These are phyloP conservation scores for Limnephilus lunatus DNA, from an alignment of 2,888 invertebrate species.

Conservation along the genomic window DNA sequence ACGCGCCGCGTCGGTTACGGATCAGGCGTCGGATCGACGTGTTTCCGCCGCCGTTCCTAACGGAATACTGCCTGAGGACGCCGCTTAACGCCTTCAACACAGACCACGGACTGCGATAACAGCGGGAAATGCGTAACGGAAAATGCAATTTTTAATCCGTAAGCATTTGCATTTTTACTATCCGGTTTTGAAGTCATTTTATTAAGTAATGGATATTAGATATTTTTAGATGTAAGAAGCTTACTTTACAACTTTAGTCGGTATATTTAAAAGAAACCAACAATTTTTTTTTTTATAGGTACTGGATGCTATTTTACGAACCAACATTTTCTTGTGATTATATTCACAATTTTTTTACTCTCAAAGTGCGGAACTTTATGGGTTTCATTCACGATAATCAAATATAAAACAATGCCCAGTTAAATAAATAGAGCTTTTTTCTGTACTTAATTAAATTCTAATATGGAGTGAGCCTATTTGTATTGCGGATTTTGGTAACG, in stretches of 20 bases:
- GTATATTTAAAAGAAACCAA: no score
- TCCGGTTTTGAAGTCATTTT: background rate
- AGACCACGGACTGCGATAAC: background rate
- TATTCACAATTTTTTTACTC: no score
- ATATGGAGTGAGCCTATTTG: no score
- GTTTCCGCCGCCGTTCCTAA: conserved; percentile 20
- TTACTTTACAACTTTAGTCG: background rate
- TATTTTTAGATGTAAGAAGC: background rate
- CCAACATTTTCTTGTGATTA: no score
- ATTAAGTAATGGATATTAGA: background rate
- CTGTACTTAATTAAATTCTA: no score
- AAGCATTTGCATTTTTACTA: background rate
- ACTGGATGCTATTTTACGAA: no score
- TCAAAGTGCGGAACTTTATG: no score
- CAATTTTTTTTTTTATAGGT: no score
- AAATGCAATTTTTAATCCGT: background rate
- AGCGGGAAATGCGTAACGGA: background rate
- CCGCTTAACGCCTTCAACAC: background rate
- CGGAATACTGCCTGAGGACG: conserved; percentile 22
- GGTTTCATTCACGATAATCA: no score
- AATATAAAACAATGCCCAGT: no score
- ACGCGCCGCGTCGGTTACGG: background rate
- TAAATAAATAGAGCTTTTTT: no score
- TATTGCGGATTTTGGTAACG: no score
- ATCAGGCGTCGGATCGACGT: background rate